These are phyloP conservation scores for Oscheius sp. DNA, from an alignment of 2,888 invertebrate genomes.

Conservation along the genomic window DNA sequence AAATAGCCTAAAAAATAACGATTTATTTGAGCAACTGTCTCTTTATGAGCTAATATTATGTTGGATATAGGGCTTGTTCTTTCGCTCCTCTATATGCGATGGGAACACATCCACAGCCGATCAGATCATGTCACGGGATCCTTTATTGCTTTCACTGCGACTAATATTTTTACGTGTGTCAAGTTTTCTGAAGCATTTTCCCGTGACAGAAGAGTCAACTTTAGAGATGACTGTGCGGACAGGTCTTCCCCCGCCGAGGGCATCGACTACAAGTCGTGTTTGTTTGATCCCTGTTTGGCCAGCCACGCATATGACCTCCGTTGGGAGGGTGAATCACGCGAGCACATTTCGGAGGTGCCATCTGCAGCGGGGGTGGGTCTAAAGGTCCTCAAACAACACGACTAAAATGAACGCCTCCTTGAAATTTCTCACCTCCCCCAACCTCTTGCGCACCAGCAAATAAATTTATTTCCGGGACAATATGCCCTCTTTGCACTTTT, in stretches of 20 bases:
- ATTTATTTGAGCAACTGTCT: no score
- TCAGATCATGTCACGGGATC: no score
- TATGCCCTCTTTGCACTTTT: conserved; percentile 20
- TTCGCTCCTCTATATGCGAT: no score
- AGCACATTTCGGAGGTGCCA: conserved; percentile 21
- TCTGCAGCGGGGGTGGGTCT: conserved; percentile 32
- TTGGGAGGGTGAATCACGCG: conserved; percentile 30
- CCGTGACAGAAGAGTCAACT: conserved; percentile 31
- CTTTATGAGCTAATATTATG: no score
- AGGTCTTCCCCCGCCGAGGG: conserved; percentile 29
- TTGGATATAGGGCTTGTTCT: no score
- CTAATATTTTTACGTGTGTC: conserved; percentile 1
- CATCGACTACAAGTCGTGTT: conserved; percentile 32
- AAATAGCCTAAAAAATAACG: no score
- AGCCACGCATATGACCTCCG: conserved; percentile 30
- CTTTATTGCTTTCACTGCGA: neutral
- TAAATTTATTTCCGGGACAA: conserved; percentile 14
- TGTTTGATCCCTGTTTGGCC: conserved; percentile 36
- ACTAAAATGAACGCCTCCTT: conserved; percentile 8
- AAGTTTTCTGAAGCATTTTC: conserved; percentile 21
- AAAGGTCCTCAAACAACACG: conserved; percentile 16
- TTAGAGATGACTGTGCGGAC: conserved; percentile 30
- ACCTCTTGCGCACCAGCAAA: neutral
- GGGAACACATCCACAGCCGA: no score
- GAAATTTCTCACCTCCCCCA: neutral